These are phyloP conservation scores for Leucoraja erinaceus DNA, from an alignment of 2,113 vertebrate species.

Conservation along the genomic window DNA sequence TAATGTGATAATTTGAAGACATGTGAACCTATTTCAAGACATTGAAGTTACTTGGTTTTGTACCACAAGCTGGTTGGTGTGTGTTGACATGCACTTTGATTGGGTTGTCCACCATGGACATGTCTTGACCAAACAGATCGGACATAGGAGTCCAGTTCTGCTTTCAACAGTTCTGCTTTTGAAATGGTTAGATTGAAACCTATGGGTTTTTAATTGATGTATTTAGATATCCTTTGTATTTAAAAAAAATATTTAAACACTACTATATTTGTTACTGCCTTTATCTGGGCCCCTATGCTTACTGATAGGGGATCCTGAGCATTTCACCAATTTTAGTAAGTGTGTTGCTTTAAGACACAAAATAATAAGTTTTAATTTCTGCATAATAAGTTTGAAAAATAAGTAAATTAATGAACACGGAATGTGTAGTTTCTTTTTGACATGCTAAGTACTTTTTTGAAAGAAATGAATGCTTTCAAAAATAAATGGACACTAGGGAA, in stretches of 20 bases:
- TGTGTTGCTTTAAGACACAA: neutral
- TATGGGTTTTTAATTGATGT: too few relatives aligned
- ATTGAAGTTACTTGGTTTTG: neutral
- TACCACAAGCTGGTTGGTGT: neutral
- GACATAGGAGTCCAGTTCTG: too few relatives aligned
- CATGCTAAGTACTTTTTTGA: neutral
- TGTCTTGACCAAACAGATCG: neutral
- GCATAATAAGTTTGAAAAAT: neutral
- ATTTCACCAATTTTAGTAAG: neutral
- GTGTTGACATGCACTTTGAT: neutral
- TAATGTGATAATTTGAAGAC: neutral
- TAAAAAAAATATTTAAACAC: too few relatives aligned
- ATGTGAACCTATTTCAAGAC: neutral
- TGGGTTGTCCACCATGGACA: neutral
- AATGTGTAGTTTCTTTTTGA: neutral
- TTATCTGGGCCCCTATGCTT: neutral
- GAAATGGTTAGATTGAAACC: too few relatives aligned
- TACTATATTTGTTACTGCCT: neutral
- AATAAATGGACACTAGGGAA: too few relatives aligned
- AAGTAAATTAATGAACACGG: too few relatives aligned
- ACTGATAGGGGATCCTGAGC: neutral
- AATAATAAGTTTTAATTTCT: neutral
- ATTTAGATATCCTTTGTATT: too few relatives aligned
- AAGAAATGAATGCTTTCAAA: neutral
- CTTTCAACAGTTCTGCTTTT: neutral